Evolutionary conservation across 2,888 invertebrate species (phyloP).

Genomic region (Amphipoea lucens): DNA sequence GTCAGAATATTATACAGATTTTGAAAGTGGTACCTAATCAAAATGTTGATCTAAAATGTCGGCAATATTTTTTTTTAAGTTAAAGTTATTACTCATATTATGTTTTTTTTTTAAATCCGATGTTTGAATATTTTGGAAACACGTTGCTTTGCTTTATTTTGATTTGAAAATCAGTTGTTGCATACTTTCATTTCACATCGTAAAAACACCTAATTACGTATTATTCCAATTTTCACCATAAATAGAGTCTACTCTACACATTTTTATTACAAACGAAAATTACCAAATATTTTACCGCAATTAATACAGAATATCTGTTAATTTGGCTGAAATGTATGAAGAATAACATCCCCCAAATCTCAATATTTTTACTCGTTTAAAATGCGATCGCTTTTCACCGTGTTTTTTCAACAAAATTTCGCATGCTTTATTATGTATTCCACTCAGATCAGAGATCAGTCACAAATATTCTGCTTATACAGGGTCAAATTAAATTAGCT

Average conservation of each 20-base stretch:
- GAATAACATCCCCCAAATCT: not conserved
- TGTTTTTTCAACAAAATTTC: not conserved
- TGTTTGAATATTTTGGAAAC: not conserved
- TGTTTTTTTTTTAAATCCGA: no score
- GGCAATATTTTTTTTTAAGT: not conserved
- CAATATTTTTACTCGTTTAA: not conserved
- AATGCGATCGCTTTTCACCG: not conserved
- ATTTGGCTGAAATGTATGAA: not conserved
- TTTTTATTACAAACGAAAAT: not conserved
- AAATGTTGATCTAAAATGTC: not conserved
- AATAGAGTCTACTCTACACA: not conserved
- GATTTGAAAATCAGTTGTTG: not conserved
- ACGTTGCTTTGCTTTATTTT: no score
- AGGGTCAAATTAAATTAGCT: no score
- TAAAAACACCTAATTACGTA: not conserved
- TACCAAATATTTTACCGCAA: not conserved
- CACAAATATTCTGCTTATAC: not conserved
- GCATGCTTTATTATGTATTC: not conserved
- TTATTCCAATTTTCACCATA: not conserved
- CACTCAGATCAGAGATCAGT: not conserved
- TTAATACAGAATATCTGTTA: not conserved
- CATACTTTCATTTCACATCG: not conserved
- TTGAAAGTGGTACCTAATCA: not conserved
- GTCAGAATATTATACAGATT: conserved; percentile 11
- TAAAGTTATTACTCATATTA: no score